Conservation (phyloP, 1,140 invertebrate genomes). For the Drosophila auraria region DNA sequence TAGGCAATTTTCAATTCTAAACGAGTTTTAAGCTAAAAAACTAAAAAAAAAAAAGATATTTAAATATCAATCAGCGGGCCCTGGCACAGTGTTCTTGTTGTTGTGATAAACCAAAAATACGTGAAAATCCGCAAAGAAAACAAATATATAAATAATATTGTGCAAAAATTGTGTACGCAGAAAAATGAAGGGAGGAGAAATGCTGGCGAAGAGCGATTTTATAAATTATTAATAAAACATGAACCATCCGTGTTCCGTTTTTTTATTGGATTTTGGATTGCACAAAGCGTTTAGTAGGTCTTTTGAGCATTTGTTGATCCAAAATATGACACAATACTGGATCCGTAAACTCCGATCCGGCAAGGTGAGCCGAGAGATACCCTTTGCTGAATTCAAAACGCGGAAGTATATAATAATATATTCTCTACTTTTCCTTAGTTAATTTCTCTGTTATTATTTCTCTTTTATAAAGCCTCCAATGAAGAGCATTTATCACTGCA, state of each 20-base stretch:
- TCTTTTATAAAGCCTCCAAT: no score
- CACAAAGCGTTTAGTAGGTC: slow-evolving; percentile 35
- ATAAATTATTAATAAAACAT: slow-evolving; percentile 83
- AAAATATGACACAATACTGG: slow-evolving; percentile 28
- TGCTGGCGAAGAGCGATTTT: slow-evolving; percentile 62
- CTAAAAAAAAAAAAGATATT: slow-evolving; percentile 23
- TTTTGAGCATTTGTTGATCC: slow-evolving; percentile 32
- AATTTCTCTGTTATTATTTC: no score
- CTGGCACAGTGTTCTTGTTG: slow-evolving; percentile 37
- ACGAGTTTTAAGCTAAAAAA: slow-evolving; percentile 48
- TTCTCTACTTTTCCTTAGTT: no score
- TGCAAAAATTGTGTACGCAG: slow-evolving; percentile 59
- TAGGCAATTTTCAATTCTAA: slow-evolving; percentile 72
- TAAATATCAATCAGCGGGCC: slow-evolving; percentile 40
- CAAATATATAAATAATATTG: slow-evolving; percentile 51
- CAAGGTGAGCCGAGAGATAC: neutral
- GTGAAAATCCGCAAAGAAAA: slow-evolving; percentile 22
- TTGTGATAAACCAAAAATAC: slow-evolving; percentile 62
- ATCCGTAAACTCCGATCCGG: neutral
- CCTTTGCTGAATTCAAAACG: neutral
- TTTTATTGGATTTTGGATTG: slow-evolving; percentile 9
- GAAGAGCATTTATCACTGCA: no score
- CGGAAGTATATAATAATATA: neutral
- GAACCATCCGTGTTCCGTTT: slow-evolving; percentile 61
- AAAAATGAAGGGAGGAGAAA: slow-evolving; percentile 40